Conservation (phyloP, 1,140 invertebrate genomes). For the Drosophila subobscura region DNA sequence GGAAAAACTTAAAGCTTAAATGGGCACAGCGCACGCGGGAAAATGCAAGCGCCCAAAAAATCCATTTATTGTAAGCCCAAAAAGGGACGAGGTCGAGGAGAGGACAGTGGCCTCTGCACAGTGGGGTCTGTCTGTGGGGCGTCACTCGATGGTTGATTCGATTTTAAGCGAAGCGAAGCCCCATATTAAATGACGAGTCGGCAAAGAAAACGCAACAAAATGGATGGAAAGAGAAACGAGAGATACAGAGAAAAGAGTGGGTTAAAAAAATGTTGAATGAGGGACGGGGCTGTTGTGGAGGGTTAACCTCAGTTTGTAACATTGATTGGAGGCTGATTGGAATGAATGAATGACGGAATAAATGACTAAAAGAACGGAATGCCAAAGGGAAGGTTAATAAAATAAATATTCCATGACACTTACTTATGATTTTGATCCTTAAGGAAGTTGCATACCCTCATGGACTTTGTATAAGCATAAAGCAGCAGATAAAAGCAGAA, state of each 20-base stretch:
- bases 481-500: too few relatives aligned
- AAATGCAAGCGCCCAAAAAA: conserved; percentile 22
- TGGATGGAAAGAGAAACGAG: not conserved
- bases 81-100: not conserved
- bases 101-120: not conserved
- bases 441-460: too few relatives aligned
- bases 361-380: not conserved
- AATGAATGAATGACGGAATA: conserved; percentile 51
- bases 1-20: conserved; percentile 40
- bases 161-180: conserved; percentile 43
- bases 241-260: not conserved
- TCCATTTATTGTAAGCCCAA: conserved; percentile 18
- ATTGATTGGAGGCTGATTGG: conserved; percentile 41
- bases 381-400: not conserved
- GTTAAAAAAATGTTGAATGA: not conserved
- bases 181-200: conserved; percentile 56
- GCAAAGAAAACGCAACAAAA: conserved; percentile 31
- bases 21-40: conserved; percentile 31
- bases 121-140: not conserved
- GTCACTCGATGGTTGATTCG: conserved; percentile 26
- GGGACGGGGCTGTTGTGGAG: conserved; percentile 1
- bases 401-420: not conserved
- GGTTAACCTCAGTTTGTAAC: conserved; percentile 31
- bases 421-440: not conserved
- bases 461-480: too few relatives aligned